Conservation (phyloP, 2,113 vertebrate genomes). For the Sinocyclocheilus maitianheensis region DNA sequence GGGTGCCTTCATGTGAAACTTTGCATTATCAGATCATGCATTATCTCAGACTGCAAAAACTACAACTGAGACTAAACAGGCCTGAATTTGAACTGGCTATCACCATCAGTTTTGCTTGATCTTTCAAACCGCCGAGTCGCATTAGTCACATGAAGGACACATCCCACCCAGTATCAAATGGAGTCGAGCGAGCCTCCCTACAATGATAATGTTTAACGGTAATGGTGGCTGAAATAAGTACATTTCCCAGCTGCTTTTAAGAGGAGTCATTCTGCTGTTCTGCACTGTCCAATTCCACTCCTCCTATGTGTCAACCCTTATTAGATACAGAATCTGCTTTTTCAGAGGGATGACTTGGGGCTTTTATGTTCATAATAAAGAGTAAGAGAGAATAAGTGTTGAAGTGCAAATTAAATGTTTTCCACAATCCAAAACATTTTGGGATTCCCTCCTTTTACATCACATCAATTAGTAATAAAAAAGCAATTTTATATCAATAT, state of each 20-base stretch:
- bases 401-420: no score
- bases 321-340: conserved; percentile 11
- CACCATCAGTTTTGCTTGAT: conserved; percentile 5
- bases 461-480: no score
- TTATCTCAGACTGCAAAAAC: conserved; percentile 12
- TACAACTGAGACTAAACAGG: conserved; percentile 21
- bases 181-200: neutral
- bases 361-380: neutral
- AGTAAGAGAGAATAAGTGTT: neutral
- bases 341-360: conserved; percentile 36
- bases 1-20: neutral
- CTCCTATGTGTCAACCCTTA: neutral
- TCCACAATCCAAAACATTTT: no score
- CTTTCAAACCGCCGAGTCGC: neutral
- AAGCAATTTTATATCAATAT: no score
- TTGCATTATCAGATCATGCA: neutral
- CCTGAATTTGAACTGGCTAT: neutral
- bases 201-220: conserved; percentile 3
- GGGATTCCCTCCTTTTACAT: no score
- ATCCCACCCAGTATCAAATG: conserved; percentile 20
- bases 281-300: neutral
- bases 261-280: conserved; percentile 7
- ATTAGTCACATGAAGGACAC: conserved; percentile 17
- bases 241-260: conserved; percentile 38
- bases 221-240: conserved; percentile 10